phyloP scores from a whole-genome alignment of 1,140 invertebrate genomes.

The Drosophila sproati region DNA sequence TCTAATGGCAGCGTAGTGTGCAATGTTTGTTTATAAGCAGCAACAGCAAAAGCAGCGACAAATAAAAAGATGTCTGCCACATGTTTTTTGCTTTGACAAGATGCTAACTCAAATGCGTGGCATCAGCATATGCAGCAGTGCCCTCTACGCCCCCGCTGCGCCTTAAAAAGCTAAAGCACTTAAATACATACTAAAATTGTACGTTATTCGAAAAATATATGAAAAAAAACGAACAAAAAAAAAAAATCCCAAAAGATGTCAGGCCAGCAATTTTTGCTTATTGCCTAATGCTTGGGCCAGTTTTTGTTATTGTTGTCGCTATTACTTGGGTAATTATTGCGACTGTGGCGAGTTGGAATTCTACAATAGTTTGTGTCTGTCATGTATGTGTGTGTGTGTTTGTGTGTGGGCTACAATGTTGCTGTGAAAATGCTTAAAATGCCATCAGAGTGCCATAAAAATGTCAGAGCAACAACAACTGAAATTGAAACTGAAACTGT shows the following conservation, averaged over 20 bases:
- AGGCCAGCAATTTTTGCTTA: slow-evolving; percentile 46
- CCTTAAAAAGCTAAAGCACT: slow-evolving; percentile 52
- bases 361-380: slow-evolving; percentile 28
- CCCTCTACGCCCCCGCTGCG: not conserved
- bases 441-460: slow-evolving; percentile 43
- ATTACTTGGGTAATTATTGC: slow-evolving; percentile 25
- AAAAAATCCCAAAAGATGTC: slow-evolving; percentile 49
- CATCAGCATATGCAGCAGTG: slow-evolving; percentile 18
- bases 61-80: slow-evolving; percentile 69
- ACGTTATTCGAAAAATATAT: slow-evolving; percentile 44
- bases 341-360: slow-evolving; percentile 16
- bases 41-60: slow-evolving; percentile 2
- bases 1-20: slow-evolving; percentile 72
- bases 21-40: slow-evolving; percentile 52
- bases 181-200: slow-evolving; percentile 59
- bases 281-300: slow-evolving; percentile 42
- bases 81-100: slow-evolving; percentile 74
- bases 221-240: slow-evolving; percentile 28
- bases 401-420: slow-evolving; percentile 53
- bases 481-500: slow-evolving; percentile 21
- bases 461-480: slow-evolving; percentile 28
- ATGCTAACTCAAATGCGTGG: slow-evolving; percentile 66
- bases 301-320: slow-evolving; percentile 34
- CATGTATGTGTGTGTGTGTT: not conserved
- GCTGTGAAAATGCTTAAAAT: slow-evolving; percentile 59